A percentile compares a stretch with the other conserved stretches of the same genome.
These are phyloP conservation scores for Escarpia spicata DNA, from an alignment of 2,888 invertebrate genomes.

Conservation along the genomic window DNA sequence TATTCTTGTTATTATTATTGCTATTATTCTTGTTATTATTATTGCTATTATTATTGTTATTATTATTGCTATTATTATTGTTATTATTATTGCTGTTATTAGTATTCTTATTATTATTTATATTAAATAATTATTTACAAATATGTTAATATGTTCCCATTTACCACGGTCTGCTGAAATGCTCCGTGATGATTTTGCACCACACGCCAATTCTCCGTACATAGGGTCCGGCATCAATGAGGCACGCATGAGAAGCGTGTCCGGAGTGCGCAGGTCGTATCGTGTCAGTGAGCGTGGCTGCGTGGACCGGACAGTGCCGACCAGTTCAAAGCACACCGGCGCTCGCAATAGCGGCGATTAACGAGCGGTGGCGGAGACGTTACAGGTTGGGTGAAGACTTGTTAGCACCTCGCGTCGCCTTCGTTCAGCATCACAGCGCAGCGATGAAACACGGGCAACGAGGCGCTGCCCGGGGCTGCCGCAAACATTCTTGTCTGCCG, in stretches of 20 bases:
- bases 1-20: too few species aligned
- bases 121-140: too few species aligned
- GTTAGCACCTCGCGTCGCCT: slow-evolving; percentile 5
- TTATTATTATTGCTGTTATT: too few species aligned
- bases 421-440: neutral
- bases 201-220: neutral
- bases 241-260: neutral
- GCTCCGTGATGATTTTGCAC: too few species aligned
- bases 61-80: too few species aligned
- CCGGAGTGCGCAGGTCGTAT: neutral
- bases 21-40: too few species aligned
- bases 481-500: neutral
- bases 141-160: too few species aligned
- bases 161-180: too few species aligned
- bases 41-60: too few species aligned
- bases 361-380: neutral
- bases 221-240: neutral
- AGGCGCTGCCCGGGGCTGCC: neutral
- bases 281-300: neutral
- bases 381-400: neutral
- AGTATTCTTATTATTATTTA: too few species aligned
- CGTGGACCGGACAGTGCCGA: neutral
- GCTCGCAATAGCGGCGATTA: neutral
- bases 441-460: neutral
- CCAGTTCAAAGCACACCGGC: neutral